These are phyloP conservation scores for Euproctis similis DNA, from an alignment of 2,888 invertebrate genomes.

Conservation along the genomic window DNA sequence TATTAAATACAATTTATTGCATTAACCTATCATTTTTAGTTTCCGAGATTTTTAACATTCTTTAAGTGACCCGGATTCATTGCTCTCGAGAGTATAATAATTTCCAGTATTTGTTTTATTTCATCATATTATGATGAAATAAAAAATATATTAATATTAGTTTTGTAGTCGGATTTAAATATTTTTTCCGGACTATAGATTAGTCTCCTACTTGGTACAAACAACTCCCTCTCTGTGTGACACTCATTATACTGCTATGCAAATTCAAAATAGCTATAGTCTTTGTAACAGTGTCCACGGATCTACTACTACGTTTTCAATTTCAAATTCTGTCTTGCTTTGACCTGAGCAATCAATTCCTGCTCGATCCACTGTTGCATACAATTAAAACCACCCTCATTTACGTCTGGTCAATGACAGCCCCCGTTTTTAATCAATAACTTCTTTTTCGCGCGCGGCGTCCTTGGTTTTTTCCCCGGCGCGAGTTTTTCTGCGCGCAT, in stretches of 20 bases:
- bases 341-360: conserved; percentile 44
- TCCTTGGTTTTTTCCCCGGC: conserved; percentile 73
- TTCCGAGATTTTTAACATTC: too few species aligned
- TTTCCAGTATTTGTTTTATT: too few species aligned
- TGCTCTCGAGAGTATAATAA: too few species aligned
- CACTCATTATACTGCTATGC: neutral
- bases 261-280: conserved; percentile 13
- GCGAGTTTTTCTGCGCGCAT: conserved; percentile 72
- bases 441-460: conserved; percentile 71
- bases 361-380: conserved; percentile 58
- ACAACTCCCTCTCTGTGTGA: neutral
- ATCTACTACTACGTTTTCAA: conserved; percentile 27
- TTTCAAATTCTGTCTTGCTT: conserved; percentile 31
- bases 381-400: conserved; percentile 74
- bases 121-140: too few species aligned
- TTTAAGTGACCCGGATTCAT: too few species aligned
- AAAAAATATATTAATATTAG: too few species aligned
- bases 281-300: conserved; percentile 13
- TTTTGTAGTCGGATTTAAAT: neutral
- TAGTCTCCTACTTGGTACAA: neutral
- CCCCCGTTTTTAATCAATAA: conserved; percentile 75
- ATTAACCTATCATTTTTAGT: too few species aligned
- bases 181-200: conserved; percentile 1
- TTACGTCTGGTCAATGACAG: conserved; percentile 75
- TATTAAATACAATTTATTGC: too few species aligned